These are phyloP conservation scores for Apolygus lucorum DNA, from an alignment of 1,140 invertebrate genomes.

Conservation along the genomic window DNA sequence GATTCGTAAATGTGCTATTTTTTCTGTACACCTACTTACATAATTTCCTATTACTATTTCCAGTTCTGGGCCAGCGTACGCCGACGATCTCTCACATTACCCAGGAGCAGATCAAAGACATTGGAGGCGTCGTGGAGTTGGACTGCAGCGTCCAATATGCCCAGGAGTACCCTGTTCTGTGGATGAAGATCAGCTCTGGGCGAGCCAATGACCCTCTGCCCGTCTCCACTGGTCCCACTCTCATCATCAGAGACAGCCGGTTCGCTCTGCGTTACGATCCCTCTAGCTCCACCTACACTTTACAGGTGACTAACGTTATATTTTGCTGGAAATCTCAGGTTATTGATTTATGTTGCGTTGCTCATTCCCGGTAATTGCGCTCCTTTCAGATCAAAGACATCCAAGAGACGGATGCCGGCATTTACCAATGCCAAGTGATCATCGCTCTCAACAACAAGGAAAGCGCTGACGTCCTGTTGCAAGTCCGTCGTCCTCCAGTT, in stretches of 20 bases:
- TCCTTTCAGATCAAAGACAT: constrained; percentile 76
- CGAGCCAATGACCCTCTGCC: constrained; percentile 51
- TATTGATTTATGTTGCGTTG: no score
- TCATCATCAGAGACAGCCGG: constrained; percentile 77
- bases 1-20: no score
- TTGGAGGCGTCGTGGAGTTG: constrained; percentile 77
- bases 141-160: constrained; percentile 84
- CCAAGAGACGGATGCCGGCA: constrained; percentile 85
- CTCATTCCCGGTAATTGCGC: no score
- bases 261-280: constrained; percentile 75
- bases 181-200: constrained; percentile 58
- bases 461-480: constrained; percentile 70
- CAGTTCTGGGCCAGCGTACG: constrained; percentile 59
- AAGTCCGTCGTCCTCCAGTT: constrained; percentile 75
- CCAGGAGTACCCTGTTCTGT: constrained; percentile 73
- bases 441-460: constrained; percentile 69
- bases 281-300: constrained; percentile 64
- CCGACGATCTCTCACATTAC: constrained; percentile 87
- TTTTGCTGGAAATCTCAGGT: not conserved
- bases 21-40: not conserved
- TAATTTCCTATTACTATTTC: constrained; percentile 34
- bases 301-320: constrained; percentile 63
- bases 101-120: constrained; percentile 83
- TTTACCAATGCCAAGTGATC: constrained; percentile 77
- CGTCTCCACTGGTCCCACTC: constrained; percentile 66